Evolutionary conservation across 2,888 invertebrate genomes (phyloP).

Genomic region (Mylabris sibirica): DNA sequence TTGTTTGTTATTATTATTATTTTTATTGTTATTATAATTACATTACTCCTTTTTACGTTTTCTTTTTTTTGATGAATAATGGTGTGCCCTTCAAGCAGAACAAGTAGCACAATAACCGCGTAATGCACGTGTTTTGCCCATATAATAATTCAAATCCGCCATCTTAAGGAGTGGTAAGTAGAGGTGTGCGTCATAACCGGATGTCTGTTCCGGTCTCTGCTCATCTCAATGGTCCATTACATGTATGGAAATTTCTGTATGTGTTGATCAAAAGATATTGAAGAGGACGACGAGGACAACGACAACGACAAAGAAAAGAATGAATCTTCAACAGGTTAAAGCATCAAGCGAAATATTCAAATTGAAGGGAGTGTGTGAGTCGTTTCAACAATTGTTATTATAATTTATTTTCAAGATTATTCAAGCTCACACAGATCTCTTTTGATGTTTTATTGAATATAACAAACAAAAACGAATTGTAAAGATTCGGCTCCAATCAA

Average conservation of each 20-base stretch:
- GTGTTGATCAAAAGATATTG: conserved; percentile 19
- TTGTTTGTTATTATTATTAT: not conserved
- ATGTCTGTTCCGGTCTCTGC: conserved; percentile 59
- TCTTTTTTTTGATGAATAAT: conserved; percentile 34
- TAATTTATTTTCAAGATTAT: conserved; percentile 7
- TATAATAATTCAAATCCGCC: conserved; percentile 47
- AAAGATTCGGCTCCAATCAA: conserved; percentile 1
- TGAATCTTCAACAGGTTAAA: conserved; percentile 26
- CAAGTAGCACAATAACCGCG: conserved; percentile 46
- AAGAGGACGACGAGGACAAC: conserved; percentile 3
- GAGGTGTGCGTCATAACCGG: conserved; percentile 55
- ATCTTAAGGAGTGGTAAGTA: conserved; percentile 48
- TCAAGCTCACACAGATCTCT: conserved; percentile 4
- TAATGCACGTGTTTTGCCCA: conserved; percentile 46
- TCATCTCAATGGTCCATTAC: conserved; percentile 56
- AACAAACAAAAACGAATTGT: not conserved
- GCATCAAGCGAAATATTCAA: not conserved
- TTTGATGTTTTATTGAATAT: not conserved
- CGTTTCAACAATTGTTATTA: conserved; percentile 19
- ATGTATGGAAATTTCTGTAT: conserved; percentile 22
- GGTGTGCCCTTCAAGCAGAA: conserved; percentile 44
- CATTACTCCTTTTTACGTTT: conserved; percentile 19
- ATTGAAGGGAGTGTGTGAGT: conserved; percentile 18
- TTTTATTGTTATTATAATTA: conserved; percentile 20
- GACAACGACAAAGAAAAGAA: too few species aligned